Conservation (phyloP, 1,140 invertebrate genomes). For the Meteorus sp. region DNA sequence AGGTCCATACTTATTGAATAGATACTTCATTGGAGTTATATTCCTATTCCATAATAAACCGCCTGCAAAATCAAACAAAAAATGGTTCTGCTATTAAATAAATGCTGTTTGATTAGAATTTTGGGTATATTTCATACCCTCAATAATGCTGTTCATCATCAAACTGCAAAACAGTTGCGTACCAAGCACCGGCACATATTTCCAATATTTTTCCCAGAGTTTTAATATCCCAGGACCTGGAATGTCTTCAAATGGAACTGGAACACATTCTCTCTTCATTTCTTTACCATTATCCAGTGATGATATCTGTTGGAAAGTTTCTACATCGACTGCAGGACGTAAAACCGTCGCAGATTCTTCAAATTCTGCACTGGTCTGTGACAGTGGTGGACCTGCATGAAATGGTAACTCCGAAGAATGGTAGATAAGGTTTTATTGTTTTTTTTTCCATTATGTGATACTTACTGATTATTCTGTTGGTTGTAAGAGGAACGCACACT, state of each 20-base stretch:
- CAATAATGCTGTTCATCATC: constrained; percentile 62
- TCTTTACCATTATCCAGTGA: constrained; percentile 1
- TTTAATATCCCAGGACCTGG: constrained; percentile 64
- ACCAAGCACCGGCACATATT: constrained; percentile 64
- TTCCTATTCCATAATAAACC: constrained; percentile 51
- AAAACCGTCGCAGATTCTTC: neutral
- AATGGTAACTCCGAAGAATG: no score
- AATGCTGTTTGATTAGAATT: no score
- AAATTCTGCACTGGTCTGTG: no score
- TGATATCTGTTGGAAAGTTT: constrained; percentile 18
- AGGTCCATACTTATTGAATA: constrained; percentile 67
- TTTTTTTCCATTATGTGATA: neutral
- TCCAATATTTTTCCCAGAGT: constrained; percentile 62
- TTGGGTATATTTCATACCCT: constrained; percentile 55
- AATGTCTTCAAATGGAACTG: constrained; percentile 63
- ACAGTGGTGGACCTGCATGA: no score
- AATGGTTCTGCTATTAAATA: no score
- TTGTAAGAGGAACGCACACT: neutral
- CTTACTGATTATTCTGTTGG: neutral
- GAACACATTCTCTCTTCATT: constrained; percentile 25
- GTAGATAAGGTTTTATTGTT: neutral
- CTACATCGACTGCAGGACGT: neutral
- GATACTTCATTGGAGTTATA: constrained; percentile 53
- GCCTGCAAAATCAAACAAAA: constrained; percentile 40
- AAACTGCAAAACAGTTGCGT: constrained; percentile 65